Percentiles rank a stretch among this genome's conserved stretches.
These are phyloP conservation scores for Caenorhabditis japonica DNA, from an alignment of 2,888 invertebrate species.

Conservation along the genomic window DNA sequence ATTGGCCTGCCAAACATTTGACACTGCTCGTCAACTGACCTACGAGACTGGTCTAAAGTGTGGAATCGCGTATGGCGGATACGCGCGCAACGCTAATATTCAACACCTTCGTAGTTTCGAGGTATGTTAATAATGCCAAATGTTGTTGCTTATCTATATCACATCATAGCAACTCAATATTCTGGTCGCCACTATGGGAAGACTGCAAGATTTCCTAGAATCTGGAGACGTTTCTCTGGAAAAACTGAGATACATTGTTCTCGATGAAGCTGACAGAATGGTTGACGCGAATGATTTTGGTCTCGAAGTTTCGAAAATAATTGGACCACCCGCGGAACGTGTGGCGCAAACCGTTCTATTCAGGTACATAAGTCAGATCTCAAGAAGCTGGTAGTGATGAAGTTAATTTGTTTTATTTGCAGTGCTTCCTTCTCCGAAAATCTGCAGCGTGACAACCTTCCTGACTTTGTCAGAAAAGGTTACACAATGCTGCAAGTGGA, in stretches of 20 bases:
- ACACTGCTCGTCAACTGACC: slow-evolving; percentile 31
- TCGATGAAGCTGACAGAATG: slow-evolving; percentile 52
- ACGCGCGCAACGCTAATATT: slow-evolving; percentile 26
- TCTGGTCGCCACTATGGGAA: slow-evolving; percentile 42
- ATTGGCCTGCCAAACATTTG: slow-evolving; percentile 37
- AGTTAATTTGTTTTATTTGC: slow-evolving; percentile 8
- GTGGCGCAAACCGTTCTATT: slow-evolving; percentile 27
- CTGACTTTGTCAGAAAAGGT: slow-evolving; percentile 29
- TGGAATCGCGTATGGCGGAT: slow-evolving; percentile 38
- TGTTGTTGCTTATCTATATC: not conserved
- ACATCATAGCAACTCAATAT: slow-evolving; percentile 33
- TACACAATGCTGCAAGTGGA: slow-evolving; percentile 38
- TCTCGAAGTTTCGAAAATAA: slow-evolving; percentile 28
- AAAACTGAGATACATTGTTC: slow-evolving; percentile 39
- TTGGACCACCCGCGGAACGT: slow-evolving; percentile 22
- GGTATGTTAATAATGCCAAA: not conserved
- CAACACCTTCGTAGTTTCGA: slow-evolving; percentile 28
- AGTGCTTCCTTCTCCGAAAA: slow-evolving; percentile 46
- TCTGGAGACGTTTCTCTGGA: slow-evolving; percentile 20
- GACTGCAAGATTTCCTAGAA: slow-evolving; percentile 32
- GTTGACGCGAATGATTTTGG: slow-evolving; percentile 37
- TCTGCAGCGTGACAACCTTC: slow-evolving; percentile 26
- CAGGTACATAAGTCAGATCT: too few relatives aligned
- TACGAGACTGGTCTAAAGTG: slow-evolving; percentile 30
- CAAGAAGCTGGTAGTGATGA: too few relatives aligned